Evolutionary conservation across 2,888 invertebrate species (phyloP).

Genomic region (Malachius bipustulatus): DNA sequence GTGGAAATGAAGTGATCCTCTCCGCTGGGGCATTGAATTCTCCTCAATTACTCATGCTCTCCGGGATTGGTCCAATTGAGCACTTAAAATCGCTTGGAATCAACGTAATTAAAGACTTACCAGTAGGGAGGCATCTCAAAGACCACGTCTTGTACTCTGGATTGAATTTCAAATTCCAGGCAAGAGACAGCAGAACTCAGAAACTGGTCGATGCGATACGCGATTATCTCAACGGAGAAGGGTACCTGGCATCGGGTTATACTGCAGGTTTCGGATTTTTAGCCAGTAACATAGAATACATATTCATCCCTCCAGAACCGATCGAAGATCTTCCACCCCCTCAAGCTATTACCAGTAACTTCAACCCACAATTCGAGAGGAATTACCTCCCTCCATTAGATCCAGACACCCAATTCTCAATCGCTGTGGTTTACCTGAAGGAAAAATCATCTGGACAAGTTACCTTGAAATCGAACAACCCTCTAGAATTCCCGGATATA

Average conservation of each 20-base stretch:
- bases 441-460: slow-evolving; percentile 46
- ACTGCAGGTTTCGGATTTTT: slow-evolving; percentile 11
- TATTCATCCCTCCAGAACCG: slow-evolving; percentile 13
- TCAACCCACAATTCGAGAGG: slow-evolving; percentile 19
- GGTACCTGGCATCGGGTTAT: slow-evolving; percentile 32
- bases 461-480: slow-evolving; percentile 42
- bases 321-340: background rate
- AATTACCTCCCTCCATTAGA: slow-evolving; percentile 12
- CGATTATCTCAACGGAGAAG: slow-evolving; percentile 41
- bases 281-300: slow-evolving; percentile 15
- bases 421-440: slow-evolving; percentile 24
- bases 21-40: slow-evolving; percentile 54
- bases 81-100: slow-evolving; percentile 39
- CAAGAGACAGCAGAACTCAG: slow-evolving; percentile 9
- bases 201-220: slow-evolving; percentile 13
- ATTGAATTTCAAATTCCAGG: slow-evolving; percentile 16
- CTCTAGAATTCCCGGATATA: slow-evolving; percentile 47
- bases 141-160: slow-evolving; percentile 40
- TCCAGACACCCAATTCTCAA: slow-evolving; percentile 10
- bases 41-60: slow-evolving; percentile 56
- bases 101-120: slow-evolving; percentile 35
- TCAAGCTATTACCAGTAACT: background rate
- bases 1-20: slow-evolving; percentile 50
- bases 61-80: slow-evolving; percentile 48
- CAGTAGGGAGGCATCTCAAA: slow-evolving; percentile 45